A percentile compares a stretch with the other conserved stretches of the same genome.
These are phyloP conservation scores for Oxytorus armatus DNA, from an alignment of 2,888 invertebrate genomes.

Conservation along the genomic window DNA sequence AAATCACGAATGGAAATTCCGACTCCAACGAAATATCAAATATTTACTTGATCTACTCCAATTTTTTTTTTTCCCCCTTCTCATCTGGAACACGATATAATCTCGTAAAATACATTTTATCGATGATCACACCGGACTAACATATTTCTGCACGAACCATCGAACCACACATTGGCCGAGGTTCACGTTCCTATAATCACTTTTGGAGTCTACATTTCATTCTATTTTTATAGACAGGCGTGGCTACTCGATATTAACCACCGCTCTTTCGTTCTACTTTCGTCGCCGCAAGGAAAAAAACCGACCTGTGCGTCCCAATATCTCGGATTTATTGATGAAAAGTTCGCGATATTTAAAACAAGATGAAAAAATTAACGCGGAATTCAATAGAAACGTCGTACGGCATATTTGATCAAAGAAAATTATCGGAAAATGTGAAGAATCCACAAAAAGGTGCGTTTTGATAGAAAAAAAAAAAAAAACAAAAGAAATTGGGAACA, in stretches of 20 bases:
- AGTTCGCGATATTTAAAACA: too few relatives aligned
- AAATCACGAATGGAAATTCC: neutral
- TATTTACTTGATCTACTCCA: neutral
- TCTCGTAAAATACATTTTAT: too few relatives aligned
- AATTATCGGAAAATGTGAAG: too few relatives aligned
- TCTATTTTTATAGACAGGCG: constrained; percentile 45
- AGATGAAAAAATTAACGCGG: too few relatives aligned
- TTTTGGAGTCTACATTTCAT: constrained; percentile 36
- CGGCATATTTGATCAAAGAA: too few relatives aligned
- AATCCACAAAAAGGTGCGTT: too few relatives aligned
- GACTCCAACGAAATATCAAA: neutral
- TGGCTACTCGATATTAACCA: constrained; percentile 25
- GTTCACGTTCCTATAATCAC: constrained; percentile 39
- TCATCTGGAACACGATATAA: too few relatives aligned
- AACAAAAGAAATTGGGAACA: too few relatives aligned
- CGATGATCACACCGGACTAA: constrained; percentile 9
- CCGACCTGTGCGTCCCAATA: neutral
- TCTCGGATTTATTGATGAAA: too few relatives aligned
- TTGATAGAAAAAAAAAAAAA: too few relatives aligned
- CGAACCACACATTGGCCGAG: constrained; percentile 1
- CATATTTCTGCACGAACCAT: constrained; percentile 12
- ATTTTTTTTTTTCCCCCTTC: too few relatives aligned
- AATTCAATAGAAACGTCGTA: too few relatives aligned
- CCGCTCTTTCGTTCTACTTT: constrained; percentile 48
- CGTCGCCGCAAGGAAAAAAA: neutral